Conservation (phyloP, 2,797 vertebrate genomes). For the Sebastes umbrosus region DNA sequence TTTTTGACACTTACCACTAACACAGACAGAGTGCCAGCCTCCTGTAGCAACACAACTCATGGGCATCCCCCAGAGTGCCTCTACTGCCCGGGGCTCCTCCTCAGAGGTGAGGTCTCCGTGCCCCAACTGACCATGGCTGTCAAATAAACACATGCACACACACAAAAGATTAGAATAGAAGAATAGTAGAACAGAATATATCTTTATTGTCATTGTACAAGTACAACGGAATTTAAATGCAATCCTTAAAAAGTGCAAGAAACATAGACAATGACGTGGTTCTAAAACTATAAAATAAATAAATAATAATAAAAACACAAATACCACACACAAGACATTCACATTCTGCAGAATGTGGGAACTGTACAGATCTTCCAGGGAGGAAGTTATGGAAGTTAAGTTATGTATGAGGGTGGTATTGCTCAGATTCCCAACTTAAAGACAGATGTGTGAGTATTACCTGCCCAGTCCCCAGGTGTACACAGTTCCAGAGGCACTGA, state of each 20-base stretch:
- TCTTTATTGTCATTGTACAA: too few species aligned
- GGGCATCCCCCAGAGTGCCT: constrained; percentile 88
- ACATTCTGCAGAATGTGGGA: too few species aligned
- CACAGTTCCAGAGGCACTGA: constrained; percentile 78
- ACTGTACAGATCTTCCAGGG: too few species aligned
- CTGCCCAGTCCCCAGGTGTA: constrained; percentile 91
- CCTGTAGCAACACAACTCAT: constrained; percentile 86
- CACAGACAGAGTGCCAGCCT: constrained; percentile 90
- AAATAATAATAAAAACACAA: too few species aligned
- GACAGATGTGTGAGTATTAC: constrained; percentile 68
- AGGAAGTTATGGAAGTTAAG: too few species aligned
- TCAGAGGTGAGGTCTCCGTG: constrained; percentile 85
- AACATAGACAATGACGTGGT: too few species aligned
- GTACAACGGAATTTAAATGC: too few species aligned
- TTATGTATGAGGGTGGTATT: neutral
- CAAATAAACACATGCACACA: constrained; percentile 1
- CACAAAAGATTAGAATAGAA: neutral
- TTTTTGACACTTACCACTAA: constrained; percentile 83
- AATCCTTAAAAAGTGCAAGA: too few species aligned
- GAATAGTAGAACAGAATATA: too few species aligned
- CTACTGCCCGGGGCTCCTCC: constrained; percentile 84
- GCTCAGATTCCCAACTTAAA: neutral
- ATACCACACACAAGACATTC: too few species aligned
- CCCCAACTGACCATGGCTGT: constrained; percentile 94
- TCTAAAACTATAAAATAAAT: too few species aligned